phyloP scores from a whole-genome alignment of 2,113 vertebrate genomes.

The Oceanodroma tethys region DNA sequence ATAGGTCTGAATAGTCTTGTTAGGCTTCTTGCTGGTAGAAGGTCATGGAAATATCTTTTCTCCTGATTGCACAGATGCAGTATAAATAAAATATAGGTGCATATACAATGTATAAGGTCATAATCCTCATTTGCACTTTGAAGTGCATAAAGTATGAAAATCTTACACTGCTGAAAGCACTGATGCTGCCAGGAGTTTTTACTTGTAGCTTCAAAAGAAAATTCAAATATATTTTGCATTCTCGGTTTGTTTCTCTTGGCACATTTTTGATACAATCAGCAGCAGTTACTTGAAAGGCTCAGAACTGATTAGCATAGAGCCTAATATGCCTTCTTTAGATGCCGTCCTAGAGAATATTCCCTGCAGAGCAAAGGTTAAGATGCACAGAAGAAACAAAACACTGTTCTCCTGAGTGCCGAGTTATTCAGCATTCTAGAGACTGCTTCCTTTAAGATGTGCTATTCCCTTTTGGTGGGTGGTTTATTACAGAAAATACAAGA shows the following conservation, averaged over 20 bases:
- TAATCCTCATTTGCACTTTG: constrained; percentile 39
- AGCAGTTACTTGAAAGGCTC: constrained; percentile 62
- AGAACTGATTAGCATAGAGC: constrained; percentile 65
- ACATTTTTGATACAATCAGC: constrained; percentile 64
- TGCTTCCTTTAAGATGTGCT: background rate
- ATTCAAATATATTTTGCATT: constrained; percentile 54
- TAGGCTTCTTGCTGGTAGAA: constrained; percentile 68
- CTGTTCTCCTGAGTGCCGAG: background rate
- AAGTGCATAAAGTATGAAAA: constrained; percentile 43
- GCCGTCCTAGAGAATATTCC: constrained; percentile 48
- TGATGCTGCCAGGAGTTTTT: constrained; percentile 38
- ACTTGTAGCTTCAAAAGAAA: constrained; percentile 65
- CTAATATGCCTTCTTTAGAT: constrained; percentile 54
- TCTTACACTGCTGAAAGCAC: constrained; percentile 28
- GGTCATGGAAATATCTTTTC: constrained; percentile 60
- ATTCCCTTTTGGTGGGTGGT: background rate
- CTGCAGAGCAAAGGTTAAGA: constrained; percentile 52
- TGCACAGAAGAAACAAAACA: constrained; percentile 39
- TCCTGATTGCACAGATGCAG: constrained; percentile 36
- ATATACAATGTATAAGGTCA: constrained; percentile 31
- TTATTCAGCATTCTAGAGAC: constrained; percentile 34
- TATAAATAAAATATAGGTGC: constrained; percentile 66
- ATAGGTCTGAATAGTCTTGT: constrained; percentile 47
- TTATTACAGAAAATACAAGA: background rate
- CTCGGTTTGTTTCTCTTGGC: constrained; percentile 64